Percentiles rank a stretch among this genome's conserved stretches.
Evolutionary conservation across 2,888 invertebrate species (phyloP).

Genomic region (Caenorhabditis doughertyi): DNA sequence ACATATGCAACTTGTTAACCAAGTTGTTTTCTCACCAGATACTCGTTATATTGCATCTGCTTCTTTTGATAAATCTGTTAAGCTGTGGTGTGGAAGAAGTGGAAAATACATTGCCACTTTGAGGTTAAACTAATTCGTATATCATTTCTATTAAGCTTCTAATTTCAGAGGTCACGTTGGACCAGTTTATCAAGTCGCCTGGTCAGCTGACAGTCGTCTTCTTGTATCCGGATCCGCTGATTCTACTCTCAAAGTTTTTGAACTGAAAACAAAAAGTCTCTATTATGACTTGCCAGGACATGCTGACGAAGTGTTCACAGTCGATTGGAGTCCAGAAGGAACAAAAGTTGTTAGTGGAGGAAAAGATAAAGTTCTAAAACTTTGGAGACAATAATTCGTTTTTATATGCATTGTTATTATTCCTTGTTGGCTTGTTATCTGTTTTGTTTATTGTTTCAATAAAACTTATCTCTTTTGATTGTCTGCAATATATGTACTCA

Average conservation of each 20-base stretch:
- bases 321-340: slow-evolving; percentile 83
- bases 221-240: slow-evolving; percentile 97
- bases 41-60: slow-evolving; percentile 95
- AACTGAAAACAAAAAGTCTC: slow-evolving; percentile 90
- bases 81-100: slow-evolving; percentile 93
- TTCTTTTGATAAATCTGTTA: slow-evolving; percentile 98
- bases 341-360: slow-evolving; percentile 93
- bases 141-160: not conserved
- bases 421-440: slow-evolving; percentile 16
- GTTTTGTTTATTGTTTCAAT: slow-evolving; percentile 14
- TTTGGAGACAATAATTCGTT: slow-evolving; percentile 85
- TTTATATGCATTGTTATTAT: slow-evolving; percentile 11
- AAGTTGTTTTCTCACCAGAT: slow-evolving; percentile 98
- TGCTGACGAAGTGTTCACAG: slow-evolving; percentile 97
- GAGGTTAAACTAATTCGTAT: slow-evolving; percentile 28
- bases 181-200: slow-evolving; percentile 85
- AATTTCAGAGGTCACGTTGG: slow-evolving; percentile 72
- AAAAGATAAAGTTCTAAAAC: slow-evolving; percentile 96
- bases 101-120: slow-evolving; percentile 88
- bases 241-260: slow-evolving; percentile 98
- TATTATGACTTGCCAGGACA: slow-evolving; percentile 96
- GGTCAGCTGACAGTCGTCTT: slow-evolving; percentile 97
- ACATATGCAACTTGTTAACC: slow-evolving; percentile 99
- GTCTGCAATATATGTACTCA: too few relatives aligned
- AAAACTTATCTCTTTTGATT: too few relatives aligned